Base-by-base conservation (phyloP, 2,888 invertebrate genomes). In the Furcula furcula region DNA sequence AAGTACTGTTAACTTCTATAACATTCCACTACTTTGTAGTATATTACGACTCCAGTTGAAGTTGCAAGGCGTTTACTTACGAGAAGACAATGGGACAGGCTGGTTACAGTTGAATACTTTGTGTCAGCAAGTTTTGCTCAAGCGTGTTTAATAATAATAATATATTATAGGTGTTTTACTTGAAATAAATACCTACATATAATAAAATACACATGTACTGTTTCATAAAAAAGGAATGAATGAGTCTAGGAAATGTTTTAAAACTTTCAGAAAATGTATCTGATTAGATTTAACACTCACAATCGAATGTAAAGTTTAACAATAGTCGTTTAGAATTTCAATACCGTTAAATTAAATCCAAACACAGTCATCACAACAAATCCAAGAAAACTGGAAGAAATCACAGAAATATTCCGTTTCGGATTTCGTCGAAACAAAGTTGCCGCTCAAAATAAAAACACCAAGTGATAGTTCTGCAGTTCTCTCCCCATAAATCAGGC, bases 401-500 rank as follows among this genome's bases (percentile, higher is more conserved):
- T 67, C 60, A 56, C 48, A 58, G 61, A 65, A 62, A 68, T 76
- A 73, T 70, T 71, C 60, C 60, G 44, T 55, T 55, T 61, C 56
- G 46, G 50, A 55, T 60, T n/a, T 55, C 65, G 65, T 61, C 58
- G 48, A 56, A 58, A 76, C 77, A 81, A 80, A 83, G 78, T 76
- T 59, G 67, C 75, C 69, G 65, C 67, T 52, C 54, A 50, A 73
- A 81, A 79, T 79, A 85, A 85, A 86, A 80, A 62, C 55, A 46
- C 34, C 46, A 56, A 74, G 78, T 76, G 75, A 84, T 84, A 85
- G 85, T 85, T 75, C 68, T 72, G 58, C 47, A 55, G 56, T 70
- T 70, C 76, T 76, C 76, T 74, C 70, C 60, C 78, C 74, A 87
- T 88, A 88, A 89, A 89, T 89, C 87, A 86, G 74, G 49, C 50